phyloP scores from a whole-genome alignment of 2,888 invertebrate species.

The Oligia strigilis region DNA sequence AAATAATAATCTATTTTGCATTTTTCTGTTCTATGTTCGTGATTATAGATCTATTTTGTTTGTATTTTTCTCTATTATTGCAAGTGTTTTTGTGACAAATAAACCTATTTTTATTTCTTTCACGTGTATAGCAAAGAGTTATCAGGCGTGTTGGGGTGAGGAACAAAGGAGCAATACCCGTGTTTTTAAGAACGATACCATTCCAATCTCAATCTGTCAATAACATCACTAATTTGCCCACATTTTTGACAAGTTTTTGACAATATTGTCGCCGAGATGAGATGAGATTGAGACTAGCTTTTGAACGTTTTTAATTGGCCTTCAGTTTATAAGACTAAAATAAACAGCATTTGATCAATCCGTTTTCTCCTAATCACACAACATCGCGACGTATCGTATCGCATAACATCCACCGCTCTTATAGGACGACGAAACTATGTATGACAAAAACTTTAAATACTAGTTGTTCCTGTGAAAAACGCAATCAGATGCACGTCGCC shows the following conservation, averaged over 20 bases:
- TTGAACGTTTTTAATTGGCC: too few relatives aligned
- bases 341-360: not conserved
- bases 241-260: not conserved
- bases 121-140: too few relatives aligned
- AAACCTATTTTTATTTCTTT: too few relatives aligned
- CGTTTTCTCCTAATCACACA: not conserved
- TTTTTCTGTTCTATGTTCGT: not conserved
- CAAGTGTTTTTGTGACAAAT: too few relatives aligned
- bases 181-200: not conserved
- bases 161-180: not conserved
- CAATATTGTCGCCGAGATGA: not conserved
- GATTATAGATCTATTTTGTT: not conserved
- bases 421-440: not conserved
- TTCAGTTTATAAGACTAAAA: not conserved
- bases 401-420: not conserved
- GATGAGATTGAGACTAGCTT: not conserved
- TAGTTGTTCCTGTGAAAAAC: constrained; percentile 51
- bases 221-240: not conserved
- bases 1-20: not conserved
- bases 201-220: not conserved
- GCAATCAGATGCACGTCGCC: constrained; percentile 51
- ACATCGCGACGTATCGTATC: not conserved
- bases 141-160: not conserved
- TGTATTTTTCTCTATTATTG: not conserved
- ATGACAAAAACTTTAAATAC: constrained; percentile 41